phyloP scores from a whole-genome alignment of 2,113 vertebrate genomes.

The Cromileptes altivelis region DNA sequence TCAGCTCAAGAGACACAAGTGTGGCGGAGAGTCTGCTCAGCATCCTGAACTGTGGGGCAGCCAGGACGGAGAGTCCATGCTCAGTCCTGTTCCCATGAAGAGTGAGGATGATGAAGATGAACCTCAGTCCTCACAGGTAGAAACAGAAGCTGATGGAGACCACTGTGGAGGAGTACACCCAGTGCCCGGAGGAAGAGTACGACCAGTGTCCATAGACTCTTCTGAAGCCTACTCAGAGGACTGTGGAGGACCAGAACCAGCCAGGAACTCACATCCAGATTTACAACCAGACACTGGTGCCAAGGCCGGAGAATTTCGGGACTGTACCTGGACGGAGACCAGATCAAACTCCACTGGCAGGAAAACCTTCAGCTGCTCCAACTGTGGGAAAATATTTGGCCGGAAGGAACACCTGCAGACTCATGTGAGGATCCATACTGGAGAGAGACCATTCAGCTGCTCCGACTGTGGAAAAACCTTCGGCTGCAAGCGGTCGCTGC shows the following conservation, averaged over 20 bases:
- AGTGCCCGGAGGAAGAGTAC: too few relatives aligned
- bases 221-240: too few relatives aligned
- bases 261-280: background rate
- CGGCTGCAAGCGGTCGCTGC: constrained; percentile 12
- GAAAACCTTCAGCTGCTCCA: constrained; percentile 20
- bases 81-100: background rate
- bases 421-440: constrained; percentile 20
- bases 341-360: background rate
- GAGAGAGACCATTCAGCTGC: constrained; percentile 38
- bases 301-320: background rate
- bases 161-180: background rate
- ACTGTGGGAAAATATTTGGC: constrained; percentile 19
- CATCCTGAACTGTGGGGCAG: background rate
- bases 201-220: too few relatives aligned
- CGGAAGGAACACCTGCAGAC: constrained; percentile 37
- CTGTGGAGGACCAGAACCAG: background rate
- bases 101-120: constrained; percentile 2
- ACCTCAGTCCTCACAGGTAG: background rate
- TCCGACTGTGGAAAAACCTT: constrained; percentile 19
- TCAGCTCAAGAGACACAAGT: constrained; percentile 27
- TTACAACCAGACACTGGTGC: background rate
- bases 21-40: background rate
- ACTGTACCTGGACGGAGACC: background rate
- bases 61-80: background rate
- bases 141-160: background rate